Conservation (phyloP, 2,797 vertebrate species). For the Tapirus indicus region DNA sequence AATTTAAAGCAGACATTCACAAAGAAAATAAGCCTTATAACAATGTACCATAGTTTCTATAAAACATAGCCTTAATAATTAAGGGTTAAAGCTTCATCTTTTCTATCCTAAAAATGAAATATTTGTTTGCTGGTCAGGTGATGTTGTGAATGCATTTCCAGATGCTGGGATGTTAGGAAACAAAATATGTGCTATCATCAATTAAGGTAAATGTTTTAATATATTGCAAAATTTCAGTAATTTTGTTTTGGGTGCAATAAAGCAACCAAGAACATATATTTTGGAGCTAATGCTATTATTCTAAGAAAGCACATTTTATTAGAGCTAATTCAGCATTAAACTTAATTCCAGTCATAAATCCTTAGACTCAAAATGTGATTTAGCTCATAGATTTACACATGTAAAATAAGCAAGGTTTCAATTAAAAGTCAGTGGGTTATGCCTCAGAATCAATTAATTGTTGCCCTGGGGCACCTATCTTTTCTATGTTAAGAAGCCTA, state of each 20-base stretch:
- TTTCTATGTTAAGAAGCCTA: slow-evolving; percentile 63
- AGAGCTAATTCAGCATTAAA: slow-evolving; percentile 65
- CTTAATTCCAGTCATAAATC: slow-evolving; percentile 67
- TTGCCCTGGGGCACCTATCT: background rate
- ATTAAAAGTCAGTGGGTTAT: slow-evolving; percentile 72
- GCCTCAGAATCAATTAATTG: slow-evolving; percentile 59
- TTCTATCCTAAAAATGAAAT: slow-evolving; percentile 52
- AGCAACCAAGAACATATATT: slow-evolving; percentile 23
- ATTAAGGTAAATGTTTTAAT: slow-evolving; percentile 35
- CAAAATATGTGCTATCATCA: slow-evolving; percentile 44
- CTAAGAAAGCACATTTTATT: slow-evolving; percentile 68
- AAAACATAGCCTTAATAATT: slow-evolving; percentile 26
- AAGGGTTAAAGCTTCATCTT: slow-evolving; percentile 39
- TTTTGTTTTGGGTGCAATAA: slow-evolving; percentile 59
- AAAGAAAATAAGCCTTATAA: slow-evolving; percentile 48
- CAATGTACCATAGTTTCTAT: slow-evolving; percentile 16
- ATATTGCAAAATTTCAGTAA: slow-evolving; percentile 51
- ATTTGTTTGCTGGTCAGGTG: background rate
- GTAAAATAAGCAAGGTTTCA: slow-evolving; percentile 71
- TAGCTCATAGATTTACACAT: slow-evolving; percentile 62
- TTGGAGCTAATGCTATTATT: slow-evolving; percentile 59
- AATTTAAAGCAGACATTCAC: slow-evolving; percentile 60
- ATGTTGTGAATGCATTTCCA: slow-evolving; percentile 61
- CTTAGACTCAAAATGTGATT: slow-evolving; percentile 63
- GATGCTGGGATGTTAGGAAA: slow-evolving; percentile 48